Percentiles rank a stretch among this genome's conserved stretches.
Conservation (phyloP, 2,113 vertebrate species). For the Grus americana region DNA sequence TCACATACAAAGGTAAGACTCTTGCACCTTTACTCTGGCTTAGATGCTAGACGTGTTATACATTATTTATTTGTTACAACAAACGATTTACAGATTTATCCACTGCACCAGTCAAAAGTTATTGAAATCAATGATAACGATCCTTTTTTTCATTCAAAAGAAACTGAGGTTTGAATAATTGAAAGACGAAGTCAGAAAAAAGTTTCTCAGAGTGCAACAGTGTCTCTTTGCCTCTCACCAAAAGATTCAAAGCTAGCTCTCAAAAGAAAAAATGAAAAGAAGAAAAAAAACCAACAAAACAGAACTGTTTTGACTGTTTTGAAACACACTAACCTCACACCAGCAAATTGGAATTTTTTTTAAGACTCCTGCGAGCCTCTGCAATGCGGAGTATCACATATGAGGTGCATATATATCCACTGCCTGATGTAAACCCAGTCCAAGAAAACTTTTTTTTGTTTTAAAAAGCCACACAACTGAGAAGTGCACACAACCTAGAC, state of each 20-base stretch:
- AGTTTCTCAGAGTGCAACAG: background rate
- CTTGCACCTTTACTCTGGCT: background rate
- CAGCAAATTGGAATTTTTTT: background rate
- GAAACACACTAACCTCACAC: background rate
- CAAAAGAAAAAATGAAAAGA: accelerated
- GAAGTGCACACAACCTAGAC: background rate
- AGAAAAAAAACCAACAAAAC: too few relatives aligned
- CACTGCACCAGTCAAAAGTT: background rate
- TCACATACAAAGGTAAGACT: background rate
- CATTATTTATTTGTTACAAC: background rate
- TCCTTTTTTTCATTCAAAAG: background rate
- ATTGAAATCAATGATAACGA: background rate
- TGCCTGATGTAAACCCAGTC: background rate
- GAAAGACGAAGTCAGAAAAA: background rate
- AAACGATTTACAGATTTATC: background rate
- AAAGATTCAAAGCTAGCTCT: background rate
- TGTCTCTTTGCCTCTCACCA: background rate
- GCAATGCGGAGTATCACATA: accelerated
- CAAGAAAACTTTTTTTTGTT: background rate
- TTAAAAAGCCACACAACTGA: background rate
- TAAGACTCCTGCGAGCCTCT: background rate
- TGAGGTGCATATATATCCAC: background rate
- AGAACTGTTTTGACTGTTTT: background rate
- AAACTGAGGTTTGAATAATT: background rate
- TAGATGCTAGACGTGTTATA: background rate